phyloP scores from a whole-genome alignment of 2,113 vertebrate species.

The Lepus timidus region DNA sequence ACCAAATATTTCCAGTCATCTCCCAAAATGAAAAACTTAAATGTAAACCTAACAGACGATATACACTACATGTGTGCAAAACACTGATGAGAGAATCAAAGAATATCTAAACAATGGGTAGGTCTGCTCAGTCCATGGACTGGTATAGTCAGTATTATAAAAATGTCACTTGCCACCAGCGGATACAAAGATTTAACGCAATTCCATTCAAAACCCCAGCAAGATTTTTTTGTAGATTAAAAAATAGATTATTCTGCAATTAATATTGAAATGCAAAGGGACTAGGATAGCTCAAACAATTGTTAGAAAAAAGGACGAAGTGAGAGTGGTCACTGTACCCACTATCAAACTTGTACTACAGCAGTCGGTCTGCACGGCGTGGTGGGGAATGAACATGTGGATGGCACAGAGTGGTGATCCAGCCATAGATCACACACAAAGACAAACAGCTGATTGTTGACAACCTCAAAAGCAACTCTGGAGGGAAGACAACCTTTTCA shows the following conservation, averaged over 20 bases:
- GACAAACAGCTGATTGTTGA: not conserved
- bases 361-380: not conserved
- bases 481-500: not conserved
- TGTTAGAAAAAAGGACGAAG: not conserved
- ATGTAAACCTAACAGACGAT: not conserved
- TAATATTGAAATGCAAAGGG: not conserved
- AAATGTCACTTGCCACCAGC: not conserved
- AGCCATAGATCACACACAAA: not conserved
- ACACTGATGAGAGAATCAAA: not conserved
- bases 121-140: not conserved
- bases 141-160: not conserved
- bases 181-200: not conserved
- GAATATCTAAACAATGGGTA: not conserved
- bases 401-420: not conserved
- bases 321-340: not conserved
- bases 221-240: not conserved
- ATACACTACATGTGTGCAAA: not conserved
- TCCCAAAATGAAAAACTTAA: not conserved
- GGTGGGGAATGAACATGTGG: not conserved
- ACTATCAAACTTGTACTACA: not conserved
- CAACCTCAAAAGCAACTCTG: not conserved
- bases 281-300: not conserved
- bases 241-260: not conserved
- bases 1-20: not conserved
- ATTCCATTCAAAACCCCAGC: not conserved